These are phyloP conservation scores for Hippoglossus hippoglossus DNA, from an alignment of 2,797 vertebrate species.

Conservation along the genomic window DNA sequence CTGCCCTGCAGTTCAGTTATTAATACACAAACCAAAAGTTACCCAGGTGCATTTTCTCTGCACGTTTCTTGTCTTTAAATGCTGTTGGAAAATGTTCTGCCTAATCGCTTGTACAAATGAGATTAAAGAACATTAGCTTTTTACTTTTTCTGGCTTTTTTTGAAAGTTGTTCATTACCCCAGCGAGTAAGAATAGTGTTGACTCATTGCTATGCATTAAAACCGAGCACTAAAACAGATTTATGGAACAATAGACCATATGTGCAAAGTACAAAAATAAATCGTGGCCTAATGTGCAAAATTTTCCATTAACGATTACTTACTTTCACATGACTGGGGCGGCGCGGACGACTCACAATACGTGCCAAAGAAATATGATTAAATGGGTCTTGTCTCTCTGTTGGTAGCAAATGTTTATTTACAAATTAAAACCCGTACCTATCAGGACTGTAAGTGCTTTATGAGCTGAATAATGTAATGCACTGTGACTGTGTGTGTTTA, in stretches of 20 bases:
- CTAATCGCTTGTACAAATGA: conserved; percentile 41
- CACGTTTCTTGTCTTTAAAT: conserved; percentile 8
- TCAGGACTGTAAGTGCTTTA: conserved; percentile 55
- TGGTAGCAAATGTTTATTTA: conserved; percentile 57
- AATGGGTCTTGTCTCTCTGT: conserved; percentile 33
- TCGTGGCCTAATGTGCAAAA: conserved; percentile 17
- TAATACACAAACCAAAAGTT: conserved; percentile 9
- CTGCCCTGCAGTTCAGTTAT: not conserved
- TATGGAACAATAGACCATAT: conserved; percentile 36
- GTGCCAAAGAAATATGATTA: conserved; percentile 50
- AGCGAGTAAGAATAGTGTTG: conserved; percentile 26
- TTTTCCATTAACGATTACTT: conserved; percentile 41
- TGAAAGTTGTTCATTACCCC: conserved; percentile 40
- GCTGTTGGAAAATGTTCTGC: conserved; percentile 28
- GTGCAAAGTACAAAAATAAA: conserved; percentile 38
- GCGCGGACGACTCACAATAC: conserved; percentile 25
- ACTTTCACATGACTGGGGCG: conserved; percentile 29
- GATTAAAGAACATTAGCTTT: conserved; percentile 58
- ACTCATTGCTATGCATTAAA: conserved; percentile 41
- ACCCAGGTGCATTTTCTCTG: conserved; percentile 18
- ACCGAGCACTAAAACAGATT: conserved; percentile 43
- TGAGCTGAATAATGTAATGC: conserved; percentile 57
- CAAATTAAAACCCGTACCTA: conserved; percentile 59
- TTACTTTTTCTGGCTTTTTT: conserved; percentile 39
- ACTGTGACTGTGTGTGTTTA: conserved; percentile 44